Conservation (phyloP, 2,888 invertebrate genomes). For the Drosophila mimica region DNA sequence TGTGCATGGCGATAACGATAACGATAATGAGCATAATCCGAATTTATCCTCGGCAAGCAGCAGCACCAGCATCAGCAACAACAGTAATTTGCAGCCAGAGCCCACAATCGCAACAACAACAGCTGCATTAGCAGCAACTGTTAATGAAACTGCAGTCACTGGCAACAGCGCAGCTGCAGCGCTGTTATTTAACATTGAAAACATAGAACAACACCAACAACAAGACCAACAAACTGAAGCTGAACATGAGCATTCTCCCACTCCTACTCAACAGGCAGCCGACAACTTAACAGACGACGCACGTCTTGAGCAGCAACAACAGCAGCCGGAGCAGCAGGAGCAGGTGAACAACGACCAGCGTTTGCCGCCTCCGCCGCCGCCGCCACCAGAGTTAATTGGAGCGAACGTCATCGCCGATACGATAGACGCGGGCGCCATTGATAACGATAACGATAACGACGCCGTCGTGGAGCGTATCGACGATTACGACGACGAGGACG, state of each 20-base stretch:
- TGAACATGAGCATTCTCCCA: constrained; percentile 73
- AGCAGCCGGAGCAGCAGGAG: constrained; percentile 25
- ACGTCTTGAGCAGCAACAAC: constrained; percentile 24
- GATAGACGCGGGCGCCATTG: constrained; percentile 68
- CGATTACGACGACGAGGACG: constrained; percentile 73
- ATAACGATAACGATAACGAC: constrained; percentile 52
- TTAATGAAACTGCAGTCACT: constrained; percentile 41
- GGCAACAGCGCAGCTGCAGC: constrained; percentile 37
- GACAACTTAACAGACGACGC: constrained; percentile 22
- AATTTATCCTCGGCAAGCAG: constrained; percentile 75
- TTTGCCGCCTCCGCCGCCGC: constrained; percentile 20
- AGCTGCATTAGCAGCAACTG: constrained; percentile 42
- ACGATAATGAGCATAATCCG: constrained; percentile 73
- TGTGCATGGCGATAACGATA: constrained; percentile 67
- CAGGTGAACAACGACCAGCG: constrained; percentile 17
- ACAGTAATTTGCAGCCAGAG: constrained; percentile 46
- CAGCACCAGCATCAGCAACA: constrained; percentile 73
- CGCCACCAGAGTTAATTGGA: constrained; percentile 43
- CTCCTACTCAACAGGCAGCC: constrained; percentile 71
- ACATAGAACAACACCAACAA: constrained; percentile 45
- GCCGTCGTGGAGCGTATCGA: constrained; percentile 75
- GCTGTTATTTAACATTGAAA: constrained; percentile 41
- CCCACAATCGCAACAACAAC: constrained; percentile 32
- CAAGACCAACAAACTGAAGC: constrained; percentile 45
- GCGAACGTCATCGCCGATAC: constrained; percentile 69